These are phyloP conservation scores for Ophion slaviceki DNA, from an alignment of 2,888 invertebrate genomes.

Conservation along the genomic window DNA sequence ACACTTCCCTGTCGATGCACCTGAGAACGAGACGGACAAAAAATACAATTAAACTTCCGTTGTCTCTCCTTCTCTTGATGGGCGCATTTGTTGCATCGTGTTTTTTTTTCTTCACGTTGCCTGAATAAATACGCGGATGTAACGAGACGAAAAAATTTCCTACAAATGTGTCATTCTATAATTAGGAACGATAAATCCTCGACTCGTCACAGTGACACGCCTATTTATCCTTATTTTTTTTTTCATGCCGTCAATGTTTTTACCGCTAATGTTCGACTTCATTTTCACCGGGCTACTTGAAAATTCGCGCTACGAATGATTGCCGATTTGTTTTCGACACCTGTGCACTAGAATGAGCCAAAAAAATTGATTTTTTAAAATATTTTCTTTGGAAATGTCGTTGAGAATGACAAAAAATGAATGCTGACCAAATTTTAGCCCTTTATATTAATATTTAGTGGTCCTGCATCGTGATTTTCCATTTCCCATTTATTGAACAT, in stretches of 20 bases:
- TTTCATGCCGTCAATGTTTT: not conserved
- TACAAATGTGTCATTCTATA: conserved; percentile 1
- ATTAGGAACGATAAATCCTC: conserved; percentile 7
- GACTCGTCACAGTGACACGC: not conserved
- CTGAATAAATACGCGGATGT: not conserved
- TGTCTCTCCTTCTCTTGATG: not conserved
- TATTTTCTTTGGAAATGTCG: too few species aligned
- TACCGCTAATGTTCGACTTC: too few species aligned
- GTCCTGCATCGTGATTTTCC: too few species aligned
- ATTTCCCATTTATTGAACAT: too few species aligned
- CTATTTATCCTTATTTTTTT: conserved; percentile 1
- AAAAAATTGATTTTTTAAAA: too few species aligned
- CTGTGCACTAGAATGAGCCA: too few species aligned
- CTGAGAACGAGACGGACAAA: not conserved
- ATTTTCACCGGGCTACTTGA: too few species aligned
- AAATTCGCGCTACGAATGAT: too few species aligned
- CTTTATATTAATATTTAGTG: too few species aligned
- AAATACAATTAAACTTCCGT: not conserved
- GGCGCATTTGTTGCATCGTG: not conserved
- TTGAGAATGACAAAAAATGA: too few species aligned
- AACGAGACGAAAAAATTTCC: not conserved
- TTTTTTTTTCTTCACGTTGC: not conserved
- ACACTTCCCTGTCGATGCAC: not conserved
- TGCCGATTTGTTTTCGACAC: too few species aligned
- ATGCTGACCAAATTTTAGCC: too few species aligned